Evolutionary conservation across 1,140 invertebrate species (phyloP).

Genomic region (Tribolium castaneum): DNA sequence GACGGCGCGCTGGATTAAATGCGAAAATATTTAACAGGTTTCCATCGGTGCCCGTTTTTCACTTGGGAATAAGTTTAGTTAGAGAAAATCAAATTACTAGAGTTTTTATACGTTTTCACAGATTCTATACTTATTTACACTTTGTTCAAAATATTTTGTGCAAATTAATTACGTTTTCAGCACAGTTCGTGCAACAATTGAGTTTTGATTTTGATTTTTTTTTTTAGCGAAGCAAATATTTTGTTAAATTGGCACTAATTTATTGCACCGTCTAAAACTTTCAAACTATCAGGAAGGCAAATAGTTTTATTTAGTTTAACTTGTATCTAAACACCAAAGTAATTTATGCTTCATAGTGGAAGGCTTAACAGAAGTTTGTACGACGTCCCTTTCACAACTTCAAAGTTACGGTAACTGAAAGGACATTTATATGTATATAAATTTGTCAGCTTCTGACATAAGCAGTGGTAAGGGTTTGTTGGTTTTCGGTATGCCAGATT

Average conservation of each 20-base stretch:
- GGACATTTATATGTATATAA: background rate
- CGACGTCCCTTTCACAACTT: background rate
- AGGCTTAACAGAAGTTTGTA: background rate
- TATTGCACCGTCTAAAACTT: background rate
- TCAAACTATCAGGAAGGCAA: background rate
- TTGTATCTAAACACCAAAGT: background rate
- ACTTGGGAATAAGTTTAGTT: background rate
- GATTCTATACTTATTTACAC: background rate
- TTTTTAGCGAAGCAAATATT: background rate
- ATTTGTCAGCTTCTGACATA: background rate
- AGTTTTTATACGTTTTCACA: background rate
- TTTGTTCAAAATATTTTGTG: background rate
- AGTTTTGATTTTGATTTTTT: background rate
- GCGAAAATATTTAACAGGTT: conserved; percentile 31
- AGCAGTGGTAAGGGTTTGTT: background rate
- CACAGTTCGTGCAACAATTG: background rate
- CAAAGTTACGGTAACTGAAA: background rate
- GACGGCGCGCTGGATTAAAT: background rate
- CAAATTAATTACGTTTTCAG: background rate
- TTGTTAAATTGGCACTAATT: background rate
- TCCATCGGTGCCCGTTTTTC: background rate
- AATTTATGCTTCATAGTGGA: background rate
- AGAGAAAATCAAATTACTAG: too few relatives aligned
- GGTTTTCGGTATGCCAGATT: background rate
- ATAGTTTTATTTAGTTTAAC: background rate